Evolutionary conservation across 2,888 invertebrate species (phyloP).

Genomic region (Shargacucullia verbasci): DNA sequence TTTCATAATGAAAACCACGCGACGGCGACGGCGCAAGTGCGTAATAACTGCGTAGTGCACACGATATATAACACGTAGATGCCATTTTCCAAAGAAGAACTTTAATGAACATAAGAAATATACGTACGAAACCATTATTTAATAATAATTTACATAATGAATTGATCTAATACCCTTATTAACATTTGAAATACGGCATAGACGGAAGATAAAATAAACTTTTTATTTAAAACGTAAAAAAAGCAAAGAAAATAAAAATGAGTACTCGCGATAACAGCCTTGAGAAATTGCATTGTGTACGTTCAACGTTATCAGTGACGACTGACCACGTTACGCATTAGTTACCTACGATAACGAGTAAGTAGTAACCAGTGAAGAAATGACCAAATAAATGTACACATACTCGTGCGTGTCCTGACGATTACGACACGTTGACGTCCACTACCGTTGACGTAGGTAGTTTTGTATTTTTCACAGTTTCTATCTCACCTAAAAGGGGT

Average conservation of each 20-base stretch:
- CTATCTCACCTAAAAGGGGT: too few species aligned
- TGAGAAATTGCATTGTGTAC: constrained; percentile 52
- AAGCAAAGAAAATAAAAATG: constrained; percentile 28
- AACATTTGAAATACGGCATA: too few species aligned
- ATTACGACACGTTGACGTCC: constrained; percentile 28
- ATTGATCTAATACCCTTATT: too few species aligned
- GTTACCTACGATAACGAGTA: constrained; percentile 47
- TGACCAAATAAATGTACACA: constrained; percentile 32
- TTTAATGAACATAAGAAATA: too few species aligned
- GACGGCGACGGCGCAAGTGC: too few species aligned
- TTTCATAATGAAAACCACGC: too few species aligned
- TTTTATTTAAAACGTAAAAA: constrained; percentile 10
- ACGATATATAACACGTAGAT: too few species aligned
- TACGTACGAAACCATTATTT: too few species aligned
- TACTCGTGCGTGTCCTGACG: constrained; percentile 33
- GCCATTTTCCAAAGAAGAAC: too few species aligned
- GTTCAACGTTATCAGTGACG: constrained; percentile 54
- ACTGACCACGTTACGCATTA: constrained; percentile 51
- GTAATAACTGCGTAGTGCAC: too few species aligned
- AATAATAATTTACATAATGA: too few species aligned
- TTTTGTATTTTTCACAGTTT: too few species aligned
- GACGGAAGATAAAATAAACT: not conserved
- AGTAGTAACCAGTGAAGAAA: constrained; percentile 39
- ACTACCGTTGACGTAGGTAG: constrained; percentile 2
- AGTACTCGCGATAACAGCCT: constrained; percentile 37